Conservation (phyloP, 2,113 vertebrate genomes). For the Cyprinus carpio region DNA sequence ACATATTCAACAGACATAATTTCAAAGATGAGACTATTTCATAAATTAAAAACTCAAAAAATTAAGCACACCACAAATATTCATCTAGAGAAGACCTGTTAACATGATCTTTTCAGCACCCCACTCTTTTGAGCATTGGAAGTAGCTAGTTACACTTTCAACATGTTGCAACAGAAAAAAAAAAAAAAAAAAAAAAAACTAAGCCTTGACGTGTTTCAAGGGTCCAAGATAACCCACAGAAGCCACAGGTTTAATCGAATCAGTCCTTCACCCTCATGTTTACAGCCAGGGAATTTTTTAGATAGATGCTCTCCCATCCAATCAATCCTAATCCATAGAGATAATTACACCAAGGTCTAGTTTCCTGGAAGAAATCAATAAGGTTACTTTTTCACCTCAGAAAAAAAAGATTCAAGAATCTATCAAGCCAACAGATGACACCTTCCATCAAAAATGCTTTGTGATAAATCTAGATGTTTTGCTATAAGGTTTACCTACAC, state of each 20-base stretch:
- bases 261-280: conserved; percentile 34
- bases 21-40: too few species aligned
- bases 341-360: conserved; percentile 41
- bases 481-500: conserved; percentile 26
- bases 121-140: not conserved
- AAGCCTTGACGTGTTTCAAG: not conserved
- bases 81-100: too few species aligned
- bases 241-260: conserved; percentile 16
- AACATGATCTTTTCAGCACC: not conserved
- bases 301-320: not conserved
- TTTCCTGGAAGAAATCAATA: conserved; percentile 40
- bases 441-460: conserved; percentile 43
- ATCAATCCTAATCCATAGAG: conserved; percentile 38
- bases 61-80: too few species aligned
- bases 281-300: conserved; percentile 28
- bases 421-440: conserved; percentile 40
- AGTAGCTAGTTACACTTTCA: conserved; percentile 6
- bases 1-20: too few species aligned
- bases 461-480: conserved; percentile 40
- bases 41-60: too few species aligned
- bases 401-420: not conserved
- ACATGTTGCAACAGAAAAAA: not conserved
- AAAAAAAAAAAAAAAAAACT: not conserved
- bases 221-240: not conserved
- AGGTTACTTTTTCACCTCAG: conserved; percentile 4